Conservation (phyloP, 2,888 invertebrate genomes). For the Pristionchus arcanus region DNA sequence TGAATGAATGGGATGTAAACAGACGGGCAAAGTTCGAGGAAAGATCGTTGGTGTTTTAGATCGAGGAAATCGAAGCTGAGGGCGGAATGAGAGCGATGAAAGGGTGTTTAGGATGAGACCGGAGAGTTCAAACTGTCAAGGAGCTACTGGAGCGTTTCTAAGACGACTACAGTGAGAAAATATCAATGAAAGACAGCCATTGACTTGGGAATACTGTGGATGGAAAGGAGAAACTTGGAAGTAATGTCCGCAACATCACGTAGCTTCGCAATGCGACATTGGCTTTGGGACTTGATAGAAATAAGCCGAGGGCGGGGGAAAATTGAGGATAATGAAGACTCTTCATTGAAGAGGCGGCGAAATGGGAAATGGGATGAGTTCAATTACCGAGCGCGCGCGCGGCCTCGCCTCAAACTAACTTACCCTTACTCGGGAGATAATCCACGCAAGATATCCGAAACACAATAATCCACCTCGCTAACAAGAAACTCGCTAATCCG, state of each 20-base stretch:
- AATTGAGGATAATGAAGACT: constrained; percentile 35
- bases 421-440: neutral
- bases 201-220: neutral
- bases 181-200: too few species aligned
- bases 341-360: neutral
- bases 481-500: neutral
- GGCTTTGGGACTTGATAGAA: neutral
- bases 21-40: neutral
- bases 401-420: neutral
- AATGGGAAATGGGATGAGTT: neutral
- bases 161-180: neutral
- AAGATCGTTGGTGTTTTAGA: neutral
- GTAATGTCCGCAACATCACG: neutral
- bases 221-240: neutral
- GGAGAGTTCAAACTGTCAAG: neutral
- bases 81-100: too few species aligned
- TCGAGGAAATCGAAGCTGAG: neutral
- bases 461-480: neutral
- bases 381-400: neutral
- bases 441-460: neutral
- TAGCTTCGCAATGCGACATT: neutral
- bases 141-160: too few species aligned
- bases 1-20: constrained; percentile 3
- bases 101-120: neutral
- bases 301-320: neutral